These are phyloP conservation scores for Anastrepha ludens DNA, from an alignment of 1,140 invertebrate species.

Conservation along the genomic window DNA sequence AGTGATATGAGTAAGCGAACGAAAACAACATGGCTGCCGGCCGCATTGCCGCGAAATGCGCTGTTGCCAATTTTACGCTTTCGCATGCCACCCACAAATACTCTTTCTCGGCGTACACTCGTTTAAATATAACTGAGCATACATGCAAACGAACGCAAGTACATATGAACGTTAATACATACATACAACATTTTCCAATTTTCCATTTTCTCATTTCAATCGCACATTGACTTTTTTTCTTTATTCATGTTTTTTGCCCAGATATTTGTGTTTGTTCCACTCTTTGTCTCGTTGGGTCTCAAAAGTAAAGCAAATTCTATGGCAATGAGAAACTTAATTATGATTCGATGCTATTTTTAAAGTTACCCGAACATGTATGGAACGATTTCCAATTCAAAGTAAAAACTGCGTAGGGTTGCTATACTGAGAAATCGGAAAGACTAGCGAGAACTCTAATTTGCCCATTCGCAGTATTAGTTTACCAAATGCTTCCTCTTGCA, in stretches of 20 bases:
- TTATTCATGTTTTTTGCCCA: not conserved
- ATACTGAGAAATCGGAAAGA: no score
- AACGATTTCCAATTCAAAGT: no score
- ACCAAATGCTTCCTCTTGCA: no score
- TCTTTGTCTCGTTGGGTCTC: slow-evolving; percentile 9
- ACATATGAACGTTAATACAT: slow-evolving; percentile 11
- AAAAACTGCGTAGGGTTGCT: no score
- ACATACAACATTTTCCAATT: slow-evolving; percentile 31
- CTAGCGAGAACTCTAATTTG: no score
- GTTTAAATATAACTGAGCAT: not conserved
- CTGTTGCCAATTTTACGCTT: slow-evolving; percentile 59
- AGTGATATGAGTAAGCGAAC: slow-evolving; percentile 5
- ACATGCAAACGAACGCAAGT: not conserved
- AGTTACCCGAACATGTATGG: not conserved
- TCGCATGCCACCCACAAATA: slow-evolving; percentile 29
- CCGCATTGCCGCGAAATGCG: slow-evolving; percentile 47
- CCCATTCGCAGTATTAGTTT: no score
- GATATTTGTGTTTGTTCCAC: slow-evolving; percentile 30
- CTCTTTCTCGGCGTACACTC: not conserved
- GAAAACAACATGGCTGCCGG: slow-evolving; percentile 56
- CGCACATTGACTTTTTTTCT: slow-evolving; percentile 36
- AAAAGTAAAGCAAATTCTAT: not conserved
- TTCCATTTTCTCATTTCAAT: slow-evolving; percentile 35
- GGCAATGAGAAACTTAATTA: slow-evolving; percentile 12
- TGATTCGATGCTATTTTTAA: not conserved